A percentile compares a stretch with the other conserved stretches of the same genome.
Conservation (phyloP, 2,888 invertebrate genomes). For the Torymus texanus region DNA sequence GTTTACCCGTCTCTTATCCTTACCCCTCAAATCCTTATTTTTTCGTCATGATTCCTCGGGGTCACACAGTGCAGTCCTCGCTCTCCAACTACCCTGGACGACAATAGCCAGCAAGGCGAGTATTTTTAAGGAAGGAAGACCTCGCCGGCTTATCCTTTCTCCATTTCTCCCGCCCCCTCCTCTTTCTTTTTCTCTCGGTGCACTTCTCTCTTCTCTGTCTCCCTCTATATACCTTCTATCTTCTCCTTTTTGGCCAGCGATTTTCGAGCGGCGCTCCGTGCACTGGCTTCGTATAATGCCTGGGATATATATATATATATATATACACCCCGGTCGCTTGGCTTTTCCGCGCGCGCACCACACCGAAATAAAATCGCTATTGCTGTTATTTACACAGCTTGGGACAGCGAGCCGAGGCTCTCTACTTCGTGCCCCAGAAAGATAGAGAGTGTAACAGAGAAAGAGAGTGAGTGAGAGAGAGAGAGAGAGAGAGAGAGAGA, state of each 20-base stretch:
- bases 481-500: constrained; percentile 9
- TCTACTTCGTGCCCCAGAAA: not conserved
- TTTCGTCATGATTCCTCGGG: constrained; percentile 39
- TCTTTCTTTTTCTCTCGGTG: not conserved
- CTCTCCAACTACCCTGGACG: not conserved
- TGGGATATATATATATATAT: not conserved
- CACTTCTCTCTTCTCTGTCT: constrained; percentile 55
- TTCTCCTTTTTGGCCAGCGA: constrained; percentile 19
- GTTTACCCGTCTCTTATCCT: constrained; percentile 1
- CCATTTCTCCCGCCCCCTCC: constrained; percentile 35
- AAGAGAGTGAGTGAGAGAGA: not conserved
- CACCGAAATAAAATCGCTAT: constrained; percentile 51
- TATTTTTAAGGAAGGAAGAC: constrained; percentile 46
- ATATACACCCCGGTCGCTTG: not conserved
- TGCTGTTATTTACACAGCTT: constrained; percentile 57
- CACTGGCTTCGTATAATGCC: constrained; percentile 24
- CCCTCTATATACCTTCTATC: not conserved
- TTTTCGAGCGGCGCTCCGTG: constrained; percentile 19
- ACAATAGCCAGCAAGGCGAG: constrained; percentile 42
- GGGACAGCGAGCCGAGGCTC: constrained; percentile 5
- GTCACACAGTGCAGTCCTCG: not conserved
- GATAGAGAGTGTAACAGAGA: not conserved
- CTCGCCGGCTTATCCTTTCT: constrained; percentile 54
- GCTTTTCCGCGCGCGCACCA: constrained; percentile 35
- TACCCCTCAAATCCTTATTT: constrained; percentile 45